Percentiles rank a stretch among this genome's conserved stretches.
These are phyloP conservation scores for Phrynocephalus guinanensis DNA, from an alignment of 2,797 vertebrate genomes.

Conservation along the genomic window DNA sequence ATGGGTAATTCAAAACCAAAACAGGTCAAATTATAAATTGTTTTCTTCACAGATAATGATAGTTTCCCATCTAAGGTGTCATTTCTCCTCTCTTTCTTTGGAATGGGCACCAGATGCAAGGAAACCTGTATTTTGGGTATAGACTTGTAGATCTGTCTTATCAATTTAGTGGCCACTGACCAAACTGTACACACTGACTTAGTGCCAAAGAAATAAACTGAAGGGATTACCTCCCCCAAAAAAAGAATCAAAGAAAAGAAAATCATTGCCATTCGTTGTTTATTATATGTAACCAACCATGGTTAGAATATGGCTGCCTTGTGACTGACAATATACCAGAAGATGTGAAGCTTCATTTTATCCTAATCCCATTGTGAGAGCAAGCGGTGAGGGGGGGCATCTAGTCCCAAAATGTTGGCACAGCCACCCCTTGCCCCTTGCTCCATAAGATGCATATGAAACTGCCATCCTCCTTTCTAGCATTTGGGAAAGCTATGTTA, in stretches of 20 bases:
- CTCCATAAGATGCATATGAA: too few relatives aligned
- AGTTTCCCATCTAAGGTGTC: too few relatives aligned
- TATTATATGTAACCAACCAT: too few relatives aligned
- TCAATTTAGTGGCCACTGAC: background rate
- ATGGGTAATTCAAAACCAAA: background rate
- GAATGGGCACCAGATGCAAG: background rate
- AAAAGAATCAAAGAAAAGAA: background rate
- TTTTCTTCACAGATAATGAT: background rate
- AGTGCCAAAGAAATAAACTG: background rate
- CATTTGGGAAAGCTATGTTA: background rate
- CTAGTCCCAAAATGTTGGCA: too few relatives aligned
- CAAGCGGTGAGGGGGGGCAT: too few relatives aligned
- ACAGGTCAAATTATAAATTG: background rate
- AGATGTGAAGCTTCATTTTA: too few relatives aligned
- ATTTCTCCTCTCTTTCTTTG: too few relatives aligned
- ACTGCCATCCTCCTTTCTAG: background rate
- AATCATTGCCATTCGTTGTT: too few relatives aligned
- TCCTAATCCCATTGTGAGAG: too few relatives aligned
- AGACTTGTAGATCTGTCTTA: background rate
- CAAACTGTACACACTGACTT: background rate
- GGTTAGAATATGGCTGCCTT: too few relatives aligned
- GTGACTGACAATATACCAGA: too few relatives aligned
- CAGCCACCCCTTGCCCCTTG: too few relatives aligned
- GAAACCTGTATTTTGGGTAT: background rate
- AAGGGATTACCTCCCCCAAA: background rate